Evolutionary conservation across 1,140 invertebrate species (phyloP).

Genomic region (Panagrolaimus sp.): DNA sequence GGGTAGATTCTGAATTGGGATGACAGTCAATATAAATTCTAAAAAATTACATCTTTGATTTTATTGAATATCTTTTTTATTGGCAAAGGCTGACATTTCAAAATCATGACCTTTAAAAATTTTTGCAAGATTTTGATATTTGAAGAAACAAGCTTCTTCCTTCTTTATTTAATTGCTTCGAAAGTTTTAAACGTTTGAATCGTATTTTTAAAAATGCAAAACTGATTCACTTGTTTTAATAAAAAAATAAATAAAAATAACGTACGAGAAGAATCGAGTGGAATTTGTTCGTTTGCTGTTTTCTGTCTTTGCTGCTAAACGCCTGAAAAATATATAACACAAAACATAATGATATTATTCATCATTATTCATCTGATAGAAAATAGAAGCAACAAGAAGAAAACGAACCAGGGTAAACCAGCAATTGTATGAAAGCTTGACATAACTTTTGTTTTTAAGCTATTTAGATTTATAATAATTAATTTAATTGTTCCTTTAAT

Average conservation of each 20-base stretch:
- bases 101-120: conserved; percentile 16
- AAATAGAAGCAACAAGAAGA: too few relatives aligned
- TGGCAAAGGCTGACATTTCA: too few relatives aligned
- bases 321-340: conserved; percentile 40
- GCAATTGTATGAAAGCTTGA: conserved; percentile 5
- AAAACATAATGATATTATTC: background rate
- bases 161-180: too few relatives aligned
- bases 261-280: conserved; percentile 27
- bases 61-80: too few relatives aligned
- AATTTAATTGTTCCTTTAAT: conserved; percentile 7
- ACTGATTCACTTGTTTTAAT: too few relatives aligned
- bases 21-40: conserved; percentile 54
- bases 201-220: too few relatives aligned
- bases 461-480: background rate
- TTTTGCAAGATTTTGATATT: background rate
- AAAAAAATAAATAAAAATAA: too few relatives aligned
- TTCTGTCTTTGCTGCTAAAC: conserved; percentile 48
- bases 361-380: too few relatives aligned
- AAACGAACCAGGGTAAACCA: background rate
- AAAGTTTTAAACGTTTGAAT: too few relatives aligned
- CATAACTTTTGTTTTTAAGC: conserved; percentile 4
- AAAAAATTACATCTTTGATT: background rate
- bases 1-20: conserved; percentile 49
- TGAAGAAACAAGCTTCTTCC: too few relatives aligned
- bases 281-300: conserved; percentile 40